Percentiles rank a stretch among this genome's conserved stretches.
phyloP scores from a whole-genome alignment of 2,113 vertebrate species.

The Galeopterus variegatus region DNA sequence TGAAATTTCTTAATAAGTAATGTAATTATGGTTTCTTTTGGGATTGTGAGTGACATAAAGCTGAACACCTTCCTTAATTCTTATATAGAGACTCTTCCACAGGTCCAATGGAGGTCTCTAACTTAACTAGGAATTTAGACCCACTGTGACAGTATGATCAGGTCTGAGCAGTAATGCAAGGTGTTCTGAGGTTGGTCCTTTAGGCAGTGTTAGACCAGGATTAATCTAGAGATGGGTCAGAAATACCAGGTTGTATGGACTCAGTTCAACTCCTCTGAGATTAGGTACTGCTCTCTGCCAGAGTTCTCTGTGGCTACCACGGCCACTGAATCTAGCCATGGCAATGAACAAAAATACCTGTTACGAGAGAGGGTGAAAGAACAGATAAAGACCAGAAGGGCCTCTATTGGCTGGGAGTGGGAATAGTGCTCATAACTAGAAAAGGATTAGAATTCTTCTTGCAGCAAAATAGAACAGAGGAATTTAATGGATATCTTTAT shows the following conservation, averaged over 20 bases:
- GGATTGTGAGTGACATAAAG: not conserved
- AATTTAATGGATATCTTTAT: not conserved
- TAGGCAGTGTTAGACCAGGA: not conserved
- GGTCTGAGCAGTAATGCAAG: not conserved
- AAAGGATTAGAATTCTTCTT: conserved; percentile 24
- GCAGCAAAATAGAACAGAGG: not conserved
- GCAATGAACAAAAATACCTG: not conserved
- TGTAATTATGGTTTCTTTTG: not conserved
- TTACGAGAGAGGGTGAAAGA: not conserved
- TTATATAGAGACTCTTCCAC: not conserved
- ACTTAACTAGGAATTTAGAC: not conserved
- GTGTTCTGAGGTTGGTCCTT: not conserved
- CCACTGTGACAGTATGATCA: not conserved
- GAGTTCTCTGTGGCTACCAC: not conserved
- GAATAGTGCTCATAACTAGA: not conserved
- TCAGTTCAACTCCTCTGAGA: not conserved
- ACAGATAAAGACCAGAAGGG: not conserved
- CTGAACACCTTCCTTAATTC: not conserved
- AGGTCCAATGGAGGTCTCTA: not conserved
- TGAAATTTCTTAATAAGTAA: conserved; percentile 57
- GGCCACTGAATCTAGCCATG: not conserved
- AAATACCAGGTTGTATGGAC: not conserved
- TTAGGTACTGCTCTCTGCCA: not conserved
- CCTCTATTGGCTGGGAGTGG: not conserved
- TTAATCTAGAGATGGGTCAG: not conserved